Percentiles rank a stretch among this genome's conserved stretches.
Conservation (phyloP, 2,113 vertebrate genomes). For the Etheostoma spectabile region DNA sequence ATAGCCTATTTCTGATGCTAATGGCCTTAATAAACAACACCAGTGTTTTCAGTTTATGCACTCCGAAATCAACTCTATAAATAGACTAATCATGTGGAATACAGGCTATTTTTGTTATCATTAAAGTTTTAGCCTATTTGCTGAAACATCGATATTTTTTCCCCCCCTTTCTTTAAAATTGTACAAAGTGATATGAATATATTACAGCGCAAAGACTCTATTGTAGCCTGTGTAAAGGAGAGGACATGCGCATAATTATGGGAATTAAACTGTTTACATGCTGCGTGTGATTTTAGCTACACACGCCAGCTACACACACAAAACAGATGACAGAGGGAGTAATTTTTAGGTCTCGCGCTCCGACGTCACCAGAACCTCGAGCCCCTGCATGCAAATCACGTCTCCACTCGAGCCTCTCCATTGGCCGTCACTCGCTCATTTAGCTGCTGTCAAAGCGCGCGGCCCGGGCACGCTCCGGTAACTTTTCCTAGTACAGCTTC, state of each 20-base stretch:
- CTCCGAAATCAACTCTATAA: background rate
- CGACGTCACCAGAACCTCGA: constrained; percentile 89
- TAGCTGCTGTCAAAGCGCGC: constrained; percentile 89
- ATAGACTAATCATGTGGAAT: too few relatives aligned
- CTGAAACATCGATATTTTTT: too few relatives aligned
- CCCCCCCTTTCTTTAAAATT: too few relatives aligned
- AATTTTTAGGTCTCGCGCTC: constrained; percentile 80
- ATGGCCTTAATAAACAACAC: background rate
- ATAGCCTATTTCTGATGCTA: background rate
- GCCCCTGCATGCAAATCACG: constrained; percentile 89
- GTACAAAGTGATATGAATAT: background rate
- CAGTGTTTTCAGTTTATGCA: background rate
- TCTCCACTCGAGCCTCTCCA: constrained; percentile 84
- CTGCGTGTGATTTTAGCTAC: constrained; percentile 28
- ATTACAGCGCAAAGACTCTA: background rate
- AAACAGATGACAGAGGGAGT: constrained; percentile 67
- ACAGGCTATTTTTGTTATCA: background rate
- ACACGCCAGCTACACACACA: constrained; percentile 30
- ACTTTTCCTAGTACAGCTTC: constrained; percentile 72
- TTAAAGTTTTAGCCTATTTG: too few relatives aligned
- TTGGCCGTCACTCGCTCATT: constrained; percentile 91
- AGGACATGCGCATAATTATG: constrained; percentile 1
- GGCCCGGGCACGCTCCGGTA: constrained; percentile 87
- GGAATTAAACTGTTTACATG: constrained; percentile 34
- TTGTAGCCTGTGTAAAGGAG: background rate